Evolutionary conservation across 1,140 invertebrate genomes (phyloP), one percentile per base, ranked within the genome.

Genomic region (Diorhabda carinulata): DNA sequence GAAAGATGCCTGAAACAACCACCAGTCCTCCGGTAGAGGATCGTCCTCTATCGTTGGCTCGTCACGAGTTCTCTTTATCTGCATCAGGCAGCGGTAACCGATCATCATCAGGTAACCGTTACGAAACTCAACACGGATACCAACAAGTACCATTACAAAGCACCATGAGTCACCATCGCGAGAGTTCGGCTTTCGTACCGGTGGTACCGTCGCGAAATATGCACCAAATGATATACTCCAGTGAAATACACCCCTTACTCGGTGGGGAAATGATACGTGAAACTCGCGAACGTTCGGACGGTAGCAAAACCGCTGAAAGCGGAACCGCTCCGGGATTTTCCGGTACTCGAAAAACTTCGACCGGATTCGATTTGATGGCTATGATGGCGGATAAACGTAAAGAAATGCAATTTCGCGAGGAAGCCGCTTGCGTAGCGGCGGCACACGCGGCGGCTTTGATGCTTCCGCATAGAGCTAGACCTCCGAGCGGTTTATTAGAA

Each of bases 341-440:
- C 7, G 43, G 76, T 58, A 71, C 80, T 71, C 73, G 86, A 71
- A 81, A 87, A 73, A 80, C 85, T 74, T 81, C 82, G 25, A 87
- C 89, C 3, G 87, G 84, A 71, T 92, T 91, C 76, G 91, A 93
- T 72, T 87, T 93, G 69, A 91, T 92, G 85, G 91, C 91, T 40
- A 92, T 93, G 87, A 92, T 94, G 91, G 90, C 90, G 0, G 92
- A 94, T 77, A 94, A 94, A 77, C 83, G 90, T 42, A 93, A 93
- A 77, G 92, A 93, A 75, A 81, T 93, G 64, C 90, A 90, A 0
- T 78, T 90, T 43, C 81, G 89, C 25, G 88, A 90, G 76, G 89
- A 88, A 62, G 88, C 87, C 3, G 81, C 79, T 0, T 79, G 78
- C 60, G 77, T 78, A 2, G 80, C 80, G 73, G 84, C 63, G 75